These are phyloP conservation scores for Chalcis sispes DNA, from an alignment of 2,888 invertebrate species.

Conservation along the genomic window DNA sequence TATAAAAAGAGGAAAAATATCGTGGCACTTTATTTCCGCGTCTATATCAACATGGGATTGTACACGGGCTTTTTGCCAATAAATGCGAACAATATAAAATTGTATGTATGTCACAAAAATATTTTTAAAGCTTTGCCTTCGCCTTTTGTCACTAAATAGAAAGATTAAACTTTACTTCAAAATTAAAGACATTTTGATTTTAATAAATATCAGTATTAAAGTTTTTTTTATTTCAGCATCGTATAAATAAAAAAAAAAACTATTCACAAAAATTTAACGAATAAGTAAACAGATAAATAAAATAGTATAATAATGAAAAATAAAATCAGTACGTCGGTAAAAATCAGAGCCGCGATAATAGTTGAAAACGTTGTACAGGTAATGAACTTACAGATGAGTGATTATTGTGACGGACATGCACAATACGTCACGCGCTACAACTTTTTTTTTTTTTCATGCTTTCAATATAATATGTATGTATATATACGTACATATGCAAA, in stretches of 20 bases:
- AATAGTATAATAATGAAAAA: not conserved
- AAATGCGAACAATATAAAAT: not conserved
- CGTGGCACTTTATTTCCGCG: not conserved
- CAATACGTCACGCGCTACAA: slow-evolving; percentile 25
- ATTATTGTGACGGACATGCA: slow-evolving; percentile 40
- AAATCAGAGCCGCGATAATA: not conserved
- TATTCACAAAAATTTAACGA: not conserved
- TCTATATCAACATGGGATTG: not conserved
- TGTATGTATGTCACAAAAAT: not conserved
- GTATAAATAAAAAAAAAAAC: too few relatives aligned
- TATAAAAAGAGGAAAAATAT: not conserved
- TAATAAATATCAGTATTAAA: too few relatives aligned
- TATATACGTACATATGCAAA: slow-evolving; percentile 19
- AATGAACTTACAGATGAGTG: slow-evolving; percentile 40
- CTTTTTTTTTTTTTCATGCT: not conserved
- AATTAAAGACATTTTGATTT: not conserved
- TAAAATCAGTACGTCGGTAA: not conserved
- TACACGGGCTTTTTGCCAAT: slow-evolving; percentile 15
- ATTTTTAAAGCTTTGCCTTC: too few relatives aligned
- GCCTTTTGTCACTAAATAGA: not conserved
- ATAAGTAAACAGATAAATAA: not conserved
- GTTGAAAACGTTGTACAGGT: not conserved
- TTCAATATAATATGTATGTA: slow-evolving; percentile 5
- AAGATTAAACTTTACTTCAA: not conserved
- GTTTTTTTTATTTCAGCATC: not conserved